phyloP scores from a whole-genome alignment of 2,888 invertebrate species.

The Cyclophora albipunctata region DNA sequence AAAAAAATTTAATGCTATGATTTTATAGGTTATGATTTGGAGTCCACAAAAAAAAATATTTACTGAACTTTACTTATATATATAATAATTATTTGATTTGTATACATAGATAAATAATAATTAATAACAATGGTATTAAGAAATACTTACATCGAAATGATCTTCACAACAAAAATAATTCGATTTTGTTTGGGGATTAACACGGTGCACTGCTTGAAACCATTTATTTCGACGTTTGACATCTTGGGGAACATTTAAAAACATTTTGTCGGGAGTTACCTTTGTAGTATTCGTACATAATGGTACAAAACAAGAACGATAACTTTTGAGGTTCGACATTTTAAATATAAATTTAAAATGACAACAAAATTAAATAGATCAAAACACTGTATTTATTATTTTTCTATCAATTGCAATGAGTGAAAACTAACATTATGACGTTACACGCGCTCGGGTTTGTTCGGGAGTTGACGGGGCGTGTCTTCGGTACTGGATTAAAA shows the following conservation, averaged over 20 bases:
- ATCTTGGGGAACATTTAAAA: neutral
- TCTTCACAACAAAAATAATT: neutral
- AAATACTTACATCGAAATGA: neutral
- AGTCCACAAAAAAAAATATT: too few relatives aligned
- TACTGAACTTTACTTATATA: too few relatives aligned
- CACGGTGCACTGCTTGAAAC: neutral
- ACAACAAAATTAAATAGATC: too few relatives aligned
- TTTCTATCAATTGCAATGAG: too few relatives aligned
- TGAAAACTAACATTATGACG: neutral
- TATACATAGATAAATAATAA: neutral
- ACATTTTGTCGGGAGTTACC: neutral
- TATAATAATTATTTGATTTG: too few relatives aligned
- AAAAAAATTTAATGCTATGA: too few relatives aligned
- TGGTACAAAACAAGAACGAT: neutral
- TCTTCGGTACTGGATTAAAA: too few relatives aligned
- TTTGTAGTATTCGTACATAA: neutral
- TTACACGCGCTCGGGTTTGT: neutral
- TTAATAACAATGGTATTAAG: neutral
- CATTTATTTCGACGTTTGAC: neutral
- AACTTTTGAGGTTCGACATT: too few relatives aligned
- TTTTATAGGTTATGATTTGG: too few relatives aligned
- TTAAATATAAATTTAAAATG: too few relatives aligned
- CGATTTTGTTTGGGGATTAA: neutral
- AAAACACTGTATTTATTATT: too few relatives aligned
- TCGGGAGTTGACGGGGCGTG: too few relatives aligned